Evolutionary conservation across 2,797 vertebrate genomes (phyloP).

Genomic region (Pyrrhura leucotis): DNA sequence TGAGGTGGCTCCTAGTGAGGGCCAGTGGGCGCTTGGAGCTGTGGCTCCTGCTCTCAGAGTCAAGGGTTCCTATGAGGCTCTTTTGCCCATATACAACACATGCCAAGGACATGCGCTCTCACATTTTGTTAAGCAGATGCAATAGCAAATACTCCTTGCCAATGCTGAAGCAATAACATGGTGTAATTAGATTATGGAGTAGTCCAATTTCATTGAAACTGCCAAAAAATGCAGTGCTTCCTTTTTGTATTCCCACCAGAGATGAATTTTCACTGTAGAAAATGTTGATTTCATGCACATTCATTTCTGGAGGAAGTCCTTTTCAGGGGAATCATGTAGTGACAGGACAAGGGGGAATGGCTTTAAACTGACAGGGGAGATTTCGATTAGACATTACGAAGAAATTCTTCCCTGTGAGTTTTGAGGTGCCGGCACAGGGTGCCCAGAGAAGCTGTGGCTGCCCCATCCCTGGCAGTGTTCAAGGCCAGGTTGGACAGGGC

Average conservation of each 20-base stretch:
- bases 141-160: neutral
- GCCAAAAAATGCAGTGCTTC: neutral
- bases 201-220: neutral
- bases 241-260: neutral
- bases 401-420: neutral
- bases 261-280: neutral
- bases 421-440: neutral
- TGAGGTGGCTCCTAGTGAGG: neutral
- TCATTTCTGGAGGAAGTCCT: neutral
- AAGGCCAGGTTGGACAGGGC: fast-evolving
- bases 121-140: neutral
- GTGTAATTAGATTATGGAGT: neutral
- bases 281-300: fast-evolving
- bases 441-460: neutral
- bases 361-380: neutral
- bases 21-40: neutral
- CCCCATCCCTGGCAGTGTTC: neutral
- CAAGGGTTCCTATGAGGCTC: neutral
- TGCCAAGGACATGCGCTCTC: fast-evolving
- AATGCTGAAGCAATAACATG: neutral
- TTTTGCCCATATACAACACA: fast-evolving
- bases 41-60: neutral
- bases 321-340: neutral
- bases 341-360: neutral
- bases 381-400: neutral